These are phyloP conservation scores for Xestobium rufovillosum DNA, from an alignment of 2,888 invertebrate species.

Conservation along the genomic window DNA sequence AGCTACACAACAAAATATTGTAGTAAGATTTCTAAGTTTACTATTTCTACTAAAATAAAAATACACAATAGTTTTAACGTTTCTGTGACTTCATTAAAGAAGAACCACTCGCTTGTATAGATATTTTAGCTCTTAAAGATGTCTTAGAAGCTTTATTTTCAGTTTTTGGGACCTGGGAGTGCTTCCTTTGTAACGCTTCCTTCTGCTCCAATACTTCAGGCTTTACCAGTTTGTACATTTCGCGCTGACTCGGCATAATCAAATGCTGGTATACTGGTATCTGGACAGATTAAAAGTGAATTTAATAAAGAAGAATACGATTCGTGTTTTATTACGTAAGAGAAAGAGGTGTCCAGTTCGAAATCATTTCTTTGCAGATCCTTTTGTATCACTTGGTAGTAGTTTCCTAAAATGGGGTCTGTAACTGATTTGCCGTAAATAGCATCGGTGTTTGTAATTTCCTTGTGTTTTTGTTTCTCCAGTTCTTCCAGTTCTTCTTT, in stretches of 20 bases:
- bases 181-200: neutral
- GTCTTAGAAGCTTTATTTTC: no score
- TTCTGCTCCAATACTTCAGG: constrained; percentile 34
- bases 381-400: constrained; percentile 49
- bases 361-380: constrained; percentile 47
- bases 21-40: no score
- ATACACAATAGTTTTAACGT: no score
- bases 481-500: constrained; percentile 46
- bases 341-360: constrained; percentile 54
- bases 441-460: constrained; percentile 40
- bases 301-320: no score
- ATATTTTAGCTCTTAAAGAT: no score
- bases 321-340: constrained; percentile 44
- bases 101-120: no score
- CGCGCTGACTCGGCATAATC: constrained; percentile 51
- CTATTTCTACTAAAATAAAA: no score
- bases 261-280: constrained; percentile 65
- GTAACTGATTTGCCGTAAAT: constrained; percentile 50
- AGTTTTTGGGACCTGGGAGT: no score
- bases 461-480: constrained; percentile 41
- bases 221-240: constrained; percentile 50
- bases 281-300: constrained; percentile 41
- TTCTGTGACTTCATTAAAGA: no score
- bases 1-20: no score
- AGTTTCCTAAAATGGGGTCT: constrained; percentile 52